Evolutionary conservation across 2,888 invertebrate genomes (phyloP), one percentile per base, ranked within the genome.

Genomic region (Coleophora deauratella): DNA sequence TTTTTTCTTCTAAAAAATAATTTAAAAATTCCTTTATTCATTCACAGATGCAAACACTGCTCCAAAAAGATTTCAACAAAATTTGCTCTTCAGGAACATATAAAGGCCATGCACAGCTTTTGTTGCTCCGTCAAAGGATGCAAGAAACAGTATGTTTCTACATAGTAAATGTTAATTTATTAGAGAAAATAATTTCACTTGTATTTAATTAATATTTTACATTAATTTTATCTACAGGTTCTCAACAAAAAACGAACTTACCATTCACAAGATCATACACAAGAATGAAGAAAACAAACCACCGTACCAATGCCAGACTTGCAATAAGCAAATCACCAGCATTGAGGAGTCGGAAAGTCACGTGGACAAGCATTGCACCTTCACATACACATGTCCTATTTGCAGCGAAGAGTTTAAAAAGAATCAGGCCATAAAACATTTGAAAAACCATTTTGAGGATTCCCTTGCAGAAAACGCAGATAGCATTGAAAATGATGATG

Each of bases 41-140:
- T 21, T 72, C 72, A 41, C 65, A 84, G 84, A 52, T 85, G 84
- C 50, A 55, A 69, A 42, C 52, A 66, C 50, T 84, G 84, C 54
- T 43, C 46, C 38, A 82, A 70, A 61, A 44, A 47, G 40, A 80
- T 77, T 60, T 72, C 74, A 38, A 84, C 78, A 58, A 47, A 57
- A 27, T 46, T 61, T 35, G 43, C 59, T 36, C 64, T 84, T n/a
- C 62, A 60, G 33, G 64, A 59, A 38, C 84, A 85, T 43, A 61
- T 78, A 30, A 57, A 67, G 41, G 44, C 56, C 11, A 54, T 68
- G 35, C 84, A 84, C 51, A 62, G 56, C 34, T 72, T 71, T 41
- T 66, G 57, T 54, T 84, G 84, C 57, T 39, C 30, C 11, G 36
- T 39, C 27, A 46, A 57, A 13, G 51, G 54, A 31, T 84, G 84